Base-by-base conservation (phyloP, 2,888 invertebrate species). In the Lymantria monacha region DNA sequence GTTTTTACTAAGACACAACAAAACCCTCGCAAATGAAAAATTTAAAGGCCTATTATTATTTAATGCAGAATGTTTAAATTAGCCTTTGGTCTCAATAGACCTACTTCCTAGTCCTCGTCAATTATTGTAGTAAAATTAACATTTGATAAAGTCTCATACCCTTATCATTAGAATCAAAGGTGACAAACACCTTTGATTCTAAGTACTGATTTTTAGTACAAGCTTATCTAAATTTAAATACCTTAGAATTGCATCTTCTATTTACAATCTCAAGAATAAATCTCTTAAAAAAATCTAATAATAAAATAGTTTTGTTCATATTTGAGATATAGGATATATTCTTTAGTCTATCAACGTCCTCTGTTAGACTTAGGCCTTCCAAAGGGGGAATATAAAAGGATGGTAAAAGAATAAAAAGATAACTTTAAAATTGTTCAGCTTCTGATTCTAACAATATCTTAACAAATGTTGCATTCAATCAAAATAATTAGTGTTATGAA, bases 1-100 rank as follows among this genome's bases (percentile, higher is more conserved):
- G 85, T 60, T 63, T 63, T 54, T 44, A 47, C 44, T 55, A 48
- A 48, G 42, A 56, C 53, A 49, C 44, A 54, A 49, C 51, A 48
- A 49, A 33, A 49, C 44, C 44, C 48, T 51, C 22, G 38, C 30
- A 30, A 33, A 33, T 33, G 33, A 9, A 33, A 10, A 7, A 33
- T 10, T 5, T 8, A 33, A 33, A 10, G 33, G 10, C 33, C 33
- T 3, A 7, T 30, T 9, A 9, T 30, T 30, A 7, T 30, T 33
- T 10, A 33, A 33, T 8, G n/a, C 10, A 33, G 1, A 8, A 33
- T 33, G 10, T 33, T 33, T 5, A 33, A 7, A 33, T 7, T 33
- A 30, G 33, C 7, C 33, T 33, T 9, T 33, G 33, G 33, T 10
- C 9, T 33, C 7, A 10, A 5, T 10, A 33, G 33, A 8, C 33